Evolutionary conservation across 1,140 invertebrate species (phyloP), one percentile per base, ranked within the genome.

Genomic region (Drosophila athabasca): DNA sequence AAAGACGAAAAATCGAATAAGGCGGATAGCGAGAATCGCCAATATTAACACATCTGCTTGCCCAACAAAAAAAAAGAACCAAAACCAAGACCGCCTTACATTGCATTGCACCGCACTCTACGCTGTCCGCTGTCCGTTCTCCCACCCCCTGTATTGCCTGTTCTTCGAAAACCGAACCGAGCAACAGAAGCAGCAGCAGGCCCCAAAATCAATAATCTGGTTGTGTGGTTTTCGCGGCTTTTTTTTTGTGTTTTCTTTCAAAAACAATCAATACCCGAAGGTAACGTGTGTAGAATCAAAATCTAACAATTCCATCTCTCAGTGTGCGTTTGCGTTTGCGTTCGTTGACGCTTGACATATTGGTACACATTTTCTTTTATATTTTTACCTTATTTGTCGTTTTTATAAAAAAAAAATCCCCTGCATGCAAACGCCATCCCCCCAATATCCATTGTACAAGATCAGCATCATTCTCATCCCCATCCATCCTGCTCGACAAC

Each of bases 201-300:
- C 68, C 74, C 77, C 60, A 85, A 85, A 85, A 85, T 85, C 82
- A 87, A 85, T 85, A 85, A 85, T 85, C 79, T 87, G 71, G 74
- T 85, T 87, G 82, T 85, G 82, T 78, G 78, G 55, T 82, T 85
- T 85, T 85, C 82, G 82, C 82, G 82, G 82, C 78, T 85, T 74
- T 74, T 73, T 81, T 85, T 85, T 85, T 85, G 82, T 74, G 82
- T 87, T 85, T 84, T 82, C 62, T 67, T 87, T 87, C 68, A 87
- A 87, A 83, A 87, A 87, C 83, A 85, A 85, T 85, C 82, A 85
- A 85, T 85, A 85, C 82, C 82, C 82, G 82, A 85, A 85, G 82
- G 82, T 85, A 85, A 85, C 82, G 82, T 85, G 82, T 85, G 82
- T 82, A 85, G 83, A 51, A 66, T 60, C 22, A 68, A 81, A 68